Percentiles rank a stretch among this genome's conserved stretches.
These are phyloP conservation scores for Nesoenas mayeri DNA, from an alignment of 2,113 vertebrate genomes.

Conservation along the genomic window DNA sequence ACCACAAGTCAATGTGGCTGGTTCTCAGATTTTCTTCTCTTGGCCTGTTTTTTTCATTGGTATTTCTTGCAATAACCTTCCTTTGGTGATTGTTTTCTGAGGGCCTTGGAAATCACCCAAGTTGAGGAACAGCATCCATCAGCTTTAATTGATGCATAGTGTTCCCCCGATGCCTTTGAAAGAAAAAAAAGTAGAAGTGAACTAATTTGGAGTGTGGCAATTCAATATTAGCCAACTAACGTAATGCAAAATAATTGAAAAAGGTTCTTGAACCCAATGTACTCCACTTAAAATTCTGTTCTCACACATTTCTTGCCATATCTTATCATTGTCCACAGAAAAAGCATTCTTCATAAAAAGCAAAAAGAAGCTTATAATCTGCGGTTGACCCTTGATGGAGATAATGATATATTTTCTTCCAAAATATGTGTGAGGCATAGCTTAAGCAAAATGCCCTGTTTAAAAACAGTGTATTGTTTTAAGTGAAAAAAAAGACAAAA, in stretches of 20 bases:
- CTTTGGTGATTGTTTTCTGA: background rate
- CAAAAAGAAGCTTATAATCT: conserved; percentile 72
- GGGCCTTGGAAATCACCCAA: background rate
- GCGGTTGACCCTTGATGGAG: conserved; percentile 70
- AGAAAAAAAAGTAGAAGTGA: background rate
- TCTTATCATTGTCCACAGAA: conserved; percentile 40
- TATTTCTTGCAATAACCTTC: background rate
- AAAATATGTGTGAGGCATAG: conserved; percentile 68
- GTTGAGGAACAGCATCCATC: background rate
- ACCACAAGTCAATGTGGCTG: background rate
- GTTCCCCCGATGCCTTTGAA: background rate
- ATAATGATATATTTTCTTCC: conserved; percentile 72
- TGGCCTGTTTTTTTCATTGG: background rate
- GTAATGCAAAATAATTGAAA: background rate
- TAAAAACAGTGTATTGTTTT: conserved; percentile 62
- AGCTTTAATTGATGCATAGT: background rate
- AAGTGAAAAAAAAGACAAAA: background rate
- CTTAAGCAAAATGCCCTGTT: conserved; percentile 63
- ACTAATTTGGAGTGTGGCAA: background rate
- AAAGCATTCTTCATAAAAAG: conserved; percentile 54
- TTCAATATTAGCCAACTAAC: background rate
- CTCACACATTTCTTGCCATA: conserved; percentile 53
- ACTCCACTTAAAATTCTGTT: conserved; percentile 22
- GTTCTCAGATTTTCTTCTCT: background rate
- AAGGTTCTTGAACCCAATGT: background rate